Base-by-base conservation (phyloP, 2,797 vertebrate species). In the Morus bassanus region DNA sequence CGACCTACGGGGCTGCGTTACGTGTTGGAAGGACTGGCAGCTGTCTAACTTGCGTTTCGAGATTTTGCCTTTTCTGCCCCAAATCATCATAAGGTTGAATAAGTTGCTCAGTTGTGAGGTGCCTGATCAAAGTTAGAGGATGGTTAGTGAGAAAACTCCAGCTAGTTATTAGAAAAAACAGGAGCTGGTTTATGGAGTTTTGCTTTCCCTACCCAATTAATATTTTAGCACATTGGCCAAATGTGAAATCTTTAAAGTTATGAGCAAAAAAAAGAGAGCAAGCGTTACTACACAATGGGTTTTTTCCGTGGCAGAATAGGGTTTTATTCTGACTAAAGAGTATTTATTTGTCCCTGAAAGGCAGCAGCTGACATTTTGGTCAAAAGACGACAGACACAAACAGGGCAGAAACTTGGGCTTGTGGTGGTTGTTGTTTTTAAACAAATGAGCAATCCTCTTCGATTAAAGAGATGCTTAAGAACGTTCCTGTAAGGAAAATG, bases 241-340 rank as follows among this genome's bases (percentile, higher is more conserved):
- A 30, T 19, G 57, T 11, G 85, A 57, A 65, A 92, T 22, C 17
- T 18, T 48, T 8, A 16, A 37, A 59, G 27, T 53, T 39, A 7
- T 0, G 48, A 69, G 43, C 0, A 7, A 22, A 11, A 31, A 17
- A 31, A 18, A 37, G 10, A 80, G 14, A 11, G 7, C 12, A 33
- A 75, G 63, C 12, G 27, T 31, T 75, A 39, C 61, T 45, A 37
- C 17, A 87, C 37, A 61, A n/a, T 28, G 25, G 39, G 0, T 69
- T 31, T 89, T 92, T 89, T 80, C 65, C n/a, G 14, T 91, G 92
- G 85, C 57, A 95, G 76, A 92, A 6, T 10, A 51, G 67, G 76
- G 33, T 4, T 73, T 85, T 7, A 6, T 43, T 68, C 15, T 88
- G 77, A 61, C 16, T 69, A 7, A 33, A 54, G 37, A 67, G 74